Conservation (phyloP, 2,113 vertebrate species). For the Halcyon malimbica region DNA sequence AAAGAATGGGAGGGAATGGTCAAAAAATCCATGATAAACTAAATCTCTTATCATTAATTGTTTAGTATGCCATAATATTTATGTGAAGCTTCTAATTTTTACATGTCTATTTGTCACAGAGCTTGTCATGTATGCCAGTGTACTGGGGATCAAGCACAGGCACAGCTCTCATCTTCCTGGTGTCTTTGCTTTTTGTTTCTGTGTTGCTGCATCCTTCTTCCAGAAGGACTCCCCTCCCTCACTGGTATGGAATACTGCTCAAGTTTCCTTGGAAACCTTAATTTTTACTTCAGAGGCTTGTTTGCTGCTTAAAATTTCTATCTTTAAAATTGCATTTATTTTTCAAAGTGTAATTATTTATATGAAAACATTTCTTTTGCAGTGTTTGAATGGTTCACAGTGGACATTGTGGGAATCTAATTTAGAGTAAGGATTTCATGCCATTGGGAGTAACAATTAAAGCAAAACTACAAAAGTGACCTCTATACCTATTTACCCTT, state of each 20-base stretch:
- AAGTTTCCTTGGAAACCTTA: neutral
- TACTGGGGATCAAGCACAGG: neutral
- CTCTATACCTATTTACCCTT: neutral
- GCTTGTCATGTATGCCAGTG: neutral
- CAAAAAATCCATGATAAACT: neutral
- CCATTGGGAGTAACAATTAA: neutral
- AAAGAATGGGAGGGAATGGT: neutral
- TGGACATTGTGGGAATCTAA: neutral
- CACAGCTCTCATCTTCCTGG: neutral
- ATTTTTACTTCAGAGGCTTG: neutral
- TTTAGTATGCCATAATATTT: neutral
- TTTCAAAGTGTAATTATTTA: constrained; percentile 35
- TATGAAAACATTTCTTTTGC: neutral
- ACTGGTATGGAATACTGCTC: neutral
- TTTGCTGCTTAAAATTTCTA: neutral
- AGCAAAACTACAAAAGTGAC: neutral
- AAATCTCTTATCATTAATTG: constrained; percentile 3
- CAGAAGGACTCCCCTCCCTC: neutral
- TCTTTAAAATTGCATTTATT: constrained; percentile 6
- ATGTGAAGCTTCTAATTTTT: neutral
- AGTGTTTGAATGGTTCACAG: neutral
- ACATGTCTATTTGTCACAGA: neutral
- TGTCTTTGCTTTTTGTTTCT: neutral
- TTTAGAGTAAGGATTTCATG: neutral
- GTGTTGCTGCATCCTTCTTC: neutral